phyloP scores from a whole-genome alignment of 2,113 vertebrate species.

The Calyptomena viridis region DNA sequence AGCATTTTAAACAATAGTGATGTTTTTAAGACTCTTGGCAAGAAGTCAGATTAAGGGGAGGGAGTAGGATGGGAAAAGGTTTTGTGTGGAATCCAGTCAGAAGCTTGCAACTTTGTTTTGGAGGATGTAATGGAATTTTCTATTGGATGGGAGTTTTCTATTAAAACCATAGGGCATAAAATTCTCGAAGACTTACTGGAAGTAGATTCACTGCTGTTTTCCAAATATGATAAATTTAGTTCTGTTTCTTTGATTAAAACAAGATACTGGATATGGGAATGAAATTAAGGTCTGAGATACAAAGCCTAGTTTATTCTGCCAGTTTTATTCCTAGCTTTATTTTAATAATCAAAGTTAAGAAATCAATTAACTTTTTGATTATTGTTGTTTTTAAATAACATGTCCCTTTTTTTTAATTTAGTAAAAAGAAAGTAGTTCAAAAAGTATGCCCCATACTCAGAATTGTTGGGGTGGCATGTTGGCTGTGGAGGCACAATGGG shows the following conservation, averaged over 20 bases:
- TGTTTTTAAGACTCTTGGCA: constrained; percentile 61
- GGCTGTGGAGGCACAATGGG: neutral
- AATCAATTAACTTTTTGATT: neutral
- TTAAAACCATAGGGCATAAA: neutral
- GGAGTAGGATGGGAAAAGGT: neutral
- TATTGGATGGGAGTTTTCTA: neutral
- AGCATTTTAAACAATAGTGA: constrained; percentile 58
- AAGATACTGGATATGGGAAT: neutral
- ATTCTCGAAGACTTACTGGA: neutral
- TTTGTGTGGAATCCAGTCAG: neutral
- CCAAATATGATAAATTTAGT: neutral
- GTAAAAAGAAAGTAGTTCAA: neutral
- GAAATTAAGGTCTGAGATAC: neutral
- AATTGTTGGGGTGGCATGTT: neutral
- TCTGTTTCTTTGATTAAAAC: neutral
- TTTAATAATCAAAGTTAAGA: neutral
- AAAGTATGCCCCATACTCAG: neutral
- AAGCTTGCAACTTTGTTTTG: neutral
- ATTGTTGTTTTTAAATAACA: neutral
- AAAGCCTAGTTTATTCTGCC: neutral
- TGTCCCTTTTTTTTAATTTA: neutral
- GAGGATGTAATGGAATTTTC: neutral
- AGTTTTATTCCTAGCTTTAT: neutral
- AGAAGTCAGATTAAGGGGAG: constrained; percentile 2
- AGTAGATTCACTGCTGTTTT: neutral